Evolutionary conservation across 2,113 vertebrate species (phyloP).

Genomic region (Vireo altiloquus): DNA sequence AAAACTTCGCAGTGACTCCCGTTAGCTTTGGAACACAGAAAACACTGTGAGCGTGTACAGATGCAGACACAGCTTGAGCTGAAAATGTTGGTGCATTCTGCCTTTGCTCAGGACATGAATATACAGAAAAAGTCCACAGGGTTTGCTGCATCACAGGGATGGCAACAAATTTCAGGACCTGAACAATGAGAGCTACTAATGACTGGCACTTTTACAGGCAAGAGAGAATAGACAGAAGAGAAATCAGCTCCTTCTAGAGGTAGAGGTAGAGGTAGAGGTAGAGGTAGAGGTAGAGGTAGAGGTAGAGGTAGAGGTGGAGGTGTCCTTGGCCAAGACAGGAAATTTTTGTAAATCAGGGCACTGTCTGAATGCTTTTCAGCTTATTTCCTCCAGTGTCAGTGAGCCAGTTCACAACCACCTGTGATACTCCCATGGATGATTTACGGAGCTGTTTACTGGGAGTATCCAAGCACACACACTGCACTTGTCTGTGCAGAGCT

Average conservation of each 20-base stretch:
- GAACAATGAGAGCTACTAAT: neutral
- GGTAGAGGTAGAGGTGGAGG: neutral
- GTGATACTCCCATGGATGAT: neutral
- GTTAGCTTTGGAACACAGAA: neutral
- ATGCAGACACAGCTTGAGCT: neutral
- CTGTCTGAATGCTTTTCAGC: neutral
- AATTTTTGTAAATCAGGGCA: neutral
- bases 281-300: neutral
- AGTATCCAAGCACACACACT: neutral
- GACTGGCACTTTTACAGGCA: neutral
- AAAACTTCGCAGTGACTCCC: neutral
- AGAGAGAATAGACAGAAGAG: neutral
- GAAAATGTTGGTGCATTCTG: neutral
- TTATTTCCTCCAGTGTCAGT: neutral
- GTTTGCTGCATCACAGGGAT: neutral
- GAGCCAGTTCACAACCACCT: neutral
- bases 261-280: neutral
- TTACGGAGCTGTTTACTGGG: neutral
- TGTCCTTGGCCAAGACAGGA: neutral
- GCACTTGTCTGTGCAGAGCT: neutral
- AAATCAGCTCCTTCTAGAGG: neutral
- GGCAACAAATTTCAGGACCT: neutral
- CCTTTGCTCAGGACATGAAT: neutral
- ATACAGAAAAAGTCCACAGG: neutral
- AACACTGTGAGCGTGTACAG: neutral